Evolutionary conservation across 92 coral and sea anemone species (phyloP), one percentile per base, ranked within the genome.

Genomic region (Metridium senile): DNA sequence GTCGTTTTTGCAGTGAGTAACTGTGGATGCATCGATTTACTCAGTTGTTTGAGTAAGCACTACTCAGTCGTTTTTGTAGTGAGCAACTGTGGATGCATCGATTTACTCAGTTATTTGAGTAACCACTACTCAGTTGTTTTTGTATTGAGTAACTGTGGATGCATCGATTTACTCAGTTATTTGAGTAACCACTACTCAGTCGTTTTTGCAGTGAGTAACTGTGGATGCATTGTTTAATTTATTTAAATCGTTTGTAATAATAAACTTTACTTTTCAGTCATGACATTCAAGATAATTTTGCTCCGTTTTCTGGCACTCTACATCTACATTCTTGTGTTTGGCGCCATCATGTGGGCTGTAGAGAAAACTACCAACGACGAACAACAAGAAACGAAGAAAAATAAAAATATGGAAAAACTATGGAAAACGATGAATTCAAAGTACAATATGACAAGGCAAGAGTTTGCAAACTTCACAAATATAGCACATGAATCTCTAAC

Each of bases 371-470:
- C 67, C 28, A 33, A 66, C 20, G 69, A 67, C 51, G 33, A 62
- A 21, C 23, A 33, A 58, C 6, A 32, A 29, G 30, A 68, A 43
- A 46, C 65, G 26, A 28, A 66, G 58, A n/a, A 54, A 25, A 18
- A 21, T 7, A 43, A 20, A 62, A 18, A 17, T n/a, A 9, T 73
- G 11, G 26, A 68, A 51, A 18, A 57, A 1, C 33, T 79, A 59
- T 79, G 75, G 75, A 35, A 17, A 39, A 28, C 4, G 18, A 58
- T 79, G 34, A 34, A 30, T 28, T 1, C 59, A 27, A 79, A 70
- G 52, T 79, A 79, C 84, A 79, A 79, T 26, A 69, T 79, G 84
- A 79, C 84, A 74, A 34, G 68, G 58, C 6, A 33, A 21, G 77
- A 79, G 69, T 79, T 79, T 70, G 68, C 33, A 23, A 70, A 70